Evolutionary conservation across 2,797 vertebrate genomes (phyloP), one percentile per base, ranked within the genome.

Genomic region (Notamacropus eugenii): DNA sequence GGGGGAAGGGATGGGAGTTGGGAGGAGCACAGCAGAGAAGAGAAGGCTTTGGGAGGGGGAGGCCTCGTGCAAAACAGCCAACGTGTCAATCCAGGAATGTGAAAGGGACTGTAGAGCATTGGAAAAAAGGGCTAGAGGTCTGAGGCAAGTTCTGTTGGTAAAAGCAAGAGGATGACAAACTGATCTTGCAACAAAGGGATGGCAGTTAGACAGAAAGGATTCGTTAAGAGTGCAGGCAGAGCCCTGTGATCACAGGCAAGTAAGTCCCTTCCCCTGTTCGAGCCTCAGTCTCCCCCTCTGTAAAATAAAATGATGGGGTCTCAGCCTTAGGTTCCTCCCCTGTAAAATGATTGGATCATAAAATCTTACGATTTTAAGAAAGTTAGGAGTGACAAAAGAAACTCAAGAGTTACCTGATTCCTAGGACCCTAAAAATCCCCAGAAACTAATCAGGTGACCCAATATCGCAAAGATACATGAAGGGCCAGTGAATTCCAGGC

Each of bases 371-470:
- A 22, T 74, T 16, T 40, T 74, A 58, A 95, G 90, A 54, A 90
- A n/a, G 55, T 40, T 34, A 40, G 95, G 54, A 74, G 90, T 93
- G 93, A 93, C 62, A n/a, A 90, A 90, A 91, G 67, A 46, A 19
- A 91, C 16, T 40, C 62, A 40, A 74, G n/a, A 40, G 67, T 0
- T 10, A 67, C 67, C n/a, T 9, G 31, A 62, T 12, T 62, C 59
- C 31, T 34, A 62, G 59, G 16, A 16, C 27, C n/a, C 67, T 74
- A 40, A 40, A 74, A 40, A 40, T 40, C n/a, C 0, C n/a, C 19
- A 40, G 19, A 24, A 74, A 74, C 19, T 22, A 74, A n/a, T 40
- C 62, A 74, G n/a, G 62, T 74, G 67, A 22, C 5, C n/a, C n/a
- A 67, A 22, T 16, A 40, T 40, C 62, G n/a, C 14, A n/a, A n/a